Conservation (phyloP, 1,140 invertebrate species). For the Watersipora subatra region DNA sequence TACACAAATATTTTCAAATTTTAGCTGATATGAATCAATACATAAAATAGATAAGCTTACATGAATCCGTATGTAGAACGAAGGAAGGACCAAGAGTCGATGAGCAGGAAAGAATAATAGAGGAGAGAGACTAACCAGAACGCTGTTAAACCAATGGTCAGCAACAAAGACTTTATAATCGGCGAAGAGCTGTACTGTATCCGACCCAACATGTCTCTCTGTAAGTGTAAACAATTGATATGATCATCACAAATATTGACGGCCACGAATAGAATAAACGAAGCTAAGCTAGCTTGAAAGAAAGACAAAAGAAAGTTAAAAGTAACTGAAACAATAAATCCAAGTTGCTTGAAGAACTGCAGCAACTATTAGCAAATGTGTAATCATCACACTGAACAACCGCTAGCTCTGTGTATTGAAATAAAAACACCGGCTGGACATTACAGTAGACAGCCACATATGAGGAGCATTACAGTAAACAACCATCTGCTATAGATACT, state of each 20-base stretch:
- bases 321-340: no score
- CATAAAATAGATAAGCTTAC: conserved; percentile 44
- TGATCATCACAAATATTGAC: neutral
- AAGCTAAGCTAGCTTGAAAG: neutral
- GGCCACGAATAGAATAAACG: neutral
- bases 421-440: no score
- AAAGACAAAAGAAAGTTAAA: no score
- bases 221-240: no score
- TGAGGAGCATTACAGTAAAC: no score
- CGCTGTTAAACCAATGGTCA: conserved; percentile 17
- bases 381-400: no score
- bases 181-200: neutral
- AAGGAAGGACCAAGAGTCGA: conserved; percentile 54
- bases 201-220: neutral
- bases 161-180: neutral
- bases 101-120: conserved; percentile 33
- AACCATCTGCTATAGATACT: no score
- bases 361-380: no score
- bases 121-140: conserved; percentile 25
- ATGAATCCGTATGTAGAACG: conserved; percentile 69
- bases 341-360: no score
- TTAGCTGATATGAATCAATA: neutral
- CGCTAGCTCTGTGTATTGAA: no score
- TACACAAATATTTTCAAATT: neutral
- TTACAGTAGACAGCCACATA: no score